Conservation (phyloP, 2,797 vertebrate genomes). For the Furcifer pardalis region DNA sequence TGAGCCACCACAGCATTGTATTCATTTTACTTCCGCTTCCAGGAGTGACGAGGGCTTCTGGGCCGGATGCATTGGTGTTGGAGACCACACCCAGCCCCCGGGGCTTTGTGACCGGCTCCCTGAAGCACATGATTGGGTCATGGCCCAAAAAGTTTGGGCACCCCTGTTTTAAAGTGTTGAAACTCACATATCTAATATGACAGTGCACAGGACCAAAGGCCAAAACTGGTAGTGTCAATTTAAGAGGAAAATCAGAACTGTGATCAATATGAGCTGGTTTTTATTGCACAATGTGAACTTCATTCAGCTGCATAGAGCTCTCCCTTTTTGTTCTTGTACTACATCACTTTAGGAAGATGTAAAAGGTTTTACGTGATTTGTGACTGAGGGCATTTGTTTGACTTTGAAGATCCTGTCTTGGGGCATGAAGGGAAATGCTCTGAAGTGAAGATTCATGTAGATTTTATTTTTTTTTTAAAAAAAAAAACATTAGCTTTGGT, state of each 20-base stretch:
- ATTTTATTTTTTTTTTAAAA: background rate
- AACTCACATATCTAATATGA: background rate
- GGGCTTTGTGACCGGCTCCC: too few species aligned
- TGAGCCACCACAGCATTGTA: too few species aligned
- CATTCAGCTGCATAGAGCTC: background rate
- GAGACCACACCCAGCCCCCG: too few species aligned
- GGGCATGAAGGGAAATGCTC: background rate
- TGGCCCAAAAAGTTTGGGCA: too few species aligned
- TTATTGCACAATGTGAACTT: background rate
- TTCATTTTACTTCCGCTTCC: too few species aligned
- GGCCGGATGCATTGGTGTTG: too few species aligned
- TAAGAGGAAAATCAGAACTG: conserved; percentile 11
- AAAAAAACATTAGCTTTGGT: background rate
- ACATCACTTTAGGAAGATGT: background rate
- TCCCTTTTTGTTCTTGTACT: background rate
- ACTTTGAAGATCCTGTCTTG: background rate
- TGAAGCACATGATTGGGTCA: too few species aligned
- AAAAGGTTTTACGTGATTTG: background rate
- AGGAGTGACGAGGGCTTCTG: too few species aligned
- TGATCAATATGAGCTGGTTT: background rate
- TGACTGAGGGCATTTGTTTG: too few species aligned
- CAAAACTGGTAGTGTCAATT: background rate
- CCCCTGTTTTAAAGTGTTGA: background rate
- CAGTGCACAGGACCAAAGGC: background rate
- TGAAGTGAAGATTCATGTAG: background rate